Conservation (phyloP, 2,797 vertebrate species). For the Sebastes trivittatus region DNA sequence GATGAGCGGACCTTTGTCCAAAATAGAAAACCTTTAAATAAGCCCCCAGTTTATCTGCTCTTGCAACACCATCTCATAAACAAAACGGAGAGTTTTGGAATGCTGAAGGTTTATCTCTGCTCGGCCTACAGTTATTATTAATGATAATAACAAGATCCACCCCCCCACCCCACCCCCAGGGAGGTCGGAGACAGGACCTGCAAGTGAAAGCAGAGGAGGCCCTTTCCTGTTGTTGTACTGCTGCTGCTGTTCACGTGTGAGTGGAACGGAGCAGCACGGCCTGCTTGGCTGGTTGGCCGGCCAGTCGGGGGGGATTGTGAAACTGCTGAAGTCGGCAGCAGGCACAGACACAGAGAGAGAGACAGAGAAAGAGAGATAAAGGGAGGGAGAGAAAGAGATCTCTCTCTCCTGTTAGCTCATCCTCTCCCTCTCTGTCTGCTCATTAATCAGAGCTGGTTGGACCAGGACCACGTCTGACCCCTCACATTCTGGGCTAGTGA, state of each 20-base stretch:
- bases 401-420: slow-evolving; percentile 75
- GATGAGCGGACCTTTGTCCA: slow-evolving; percentile 75
- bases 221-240: slow-evolving; percentile 77
- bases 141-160: slow-evolving; percentile 79
- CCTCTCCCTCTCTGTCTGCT: slow-evolving; percentile 49
- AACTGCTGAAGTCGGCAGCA: slow-evolving; percentile 86
- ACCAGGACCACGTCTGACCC: slow-evolving; percentile 50
- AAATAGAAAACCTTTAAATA: slow-evolving; percentile 85
- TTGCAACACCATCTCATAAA: slow-evolving; percentile 82
- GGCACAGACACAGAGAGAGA: slow-evolving; percentile 66
- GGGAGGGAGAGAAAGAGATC: slow-evolving; percentile 52
- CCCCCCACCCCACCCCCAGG: slow-evolving; percentile 42
- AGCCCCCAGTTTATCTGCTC: slow-evolving; percentile 77
- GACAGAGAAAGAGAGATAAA: slow-evolving; percentile 50
- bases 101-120: slow-evolving; percentile 83
- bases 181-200: slow-evolving; percentile 78
- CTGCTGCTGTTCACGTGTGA: slow-evolving; percentile 73
- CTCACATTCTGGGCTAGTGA: slow-evolving; percentile 79
- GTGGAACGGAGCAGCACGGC: slow-evolving; percentile 70
- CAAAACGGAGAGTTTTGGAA: slow-evolving; percentile 80
- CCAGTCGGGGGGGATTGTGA: slow-evolving; percentile 80
- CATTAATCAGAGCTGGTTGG: slow-evolving; percentile 72
- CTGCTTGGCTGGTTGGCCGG: slow-evolving; percentile 66
- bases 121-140: slow-evolving; percentile 74
- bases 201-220: slow-evolving; percentile 76